Base-by-base conservation (phyloP, 2,797 vertebrate genomes). In the Scomberomorus guttatus region DNA sequence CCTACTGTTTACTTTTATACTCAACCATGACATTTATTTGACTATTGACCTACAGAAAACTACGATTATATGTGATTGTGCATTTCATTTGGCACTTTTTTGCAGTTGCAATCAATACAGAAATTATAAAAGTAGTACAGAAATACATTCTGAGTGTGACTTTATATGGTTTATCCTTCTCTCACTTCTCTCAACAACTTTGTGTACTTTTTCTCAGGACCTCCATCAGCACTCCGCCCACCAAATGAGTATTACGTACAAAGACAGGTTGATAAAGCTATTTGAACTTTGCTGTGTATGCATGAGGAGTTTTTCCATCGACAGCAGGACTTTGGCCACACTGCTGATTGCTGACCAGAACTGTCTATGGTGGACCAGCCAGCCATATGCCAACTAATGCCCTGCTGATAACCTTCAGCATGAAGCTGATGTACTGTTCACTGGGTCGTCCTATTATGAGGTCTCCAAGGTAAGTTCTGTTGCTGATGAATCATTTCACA, bases 321-420 rank as follows among this genome's bases (percentile, higher is more conserved):
- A 18, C 80, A 84, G 59, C 80, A 83, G 81, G 79, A 60, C 71
- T 70, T 72, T 71, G 74, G 69, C 79, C 65, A 57, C 42, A 37
- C 44, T 46, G 66, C 83, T 86, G 67, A 72, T 61, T 84, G 79
- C 86, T 82, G 71, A 87, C 77, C 60, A 78, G 24, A 74, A 10
- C 48, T 13, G 13, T 73, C 48, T 66, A 63, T 29, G 63, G 57
- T 69, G 22, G 59, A 60, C 65, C 37, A 59, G 22, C 9, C 55
- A 63, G 64, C 80, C 74, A 75, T 65, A 79, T 84, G 84, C 54
- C 62, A 27, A 48, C 82, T 52, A 64, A 63, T 59, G 81, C 82
- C 88, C 84, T 77, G 78, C 84, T 80, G 84, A 27, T 88, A 78
- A 86, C 86, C 88, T 88, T 84, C 81, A 87, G 69, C 78, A 46